Base-by-base conservation (phyloP, 2,888 invertebrate species). In the Lumbricus terrestris region DNA sequence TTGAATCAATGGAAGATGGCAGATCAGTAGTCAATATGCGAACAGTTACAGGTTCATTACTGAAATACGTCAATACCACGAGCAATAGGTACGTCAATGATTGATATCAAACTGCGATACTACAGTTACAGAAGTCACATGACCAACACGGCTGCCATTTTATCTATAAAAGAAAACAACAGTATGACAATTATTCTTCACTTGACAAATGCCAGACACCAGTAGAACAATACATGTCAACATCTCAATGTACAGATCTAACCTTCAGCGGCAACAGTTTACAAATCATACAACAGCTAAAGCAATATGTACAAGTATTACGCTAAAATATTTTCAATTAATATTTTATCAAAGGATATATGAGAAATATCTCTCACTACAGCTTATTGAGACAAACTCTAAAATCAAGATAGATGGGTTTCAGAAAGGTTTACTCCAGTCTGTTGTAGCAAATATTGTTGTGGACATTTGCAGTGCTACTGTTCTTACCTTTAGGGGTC, bases 111-210 rank as follows among this genome's bases (percentile, higher is more conserved):
- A 40, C 47, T 88, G 47, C 33, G 33, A 88, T 88, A 42, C 42
- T 89, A 47, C 88, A 89, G 42, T 35, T 40, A 42, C 88, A 88
- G 47, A 54, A 89, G 54, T 89, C 82, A 54, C 82, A 89, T 89
- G 85, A 85, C 85, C 85, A 85, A 85, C 85, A 85, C 82, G 54
- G 89, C 89, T 89, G 89, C 89, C 89, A 69, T 89, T 89, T 89
- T 69, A 69, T 89, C 42, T n/a, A 89, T 69, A 89, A 89, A 42
- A 89, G 82, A 54, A 35, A 89, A 47, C 33, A 35, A 38, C 69
- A 69, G 69, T 29, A 69, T n/a, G 69, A 69, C 69, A 69, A 69
- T 69, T 69, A 69, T 69, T 69, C 69, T 69, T 69, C 69, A 69
- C 69, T 11, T 69, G 69, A 69, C n/a, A 11, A n/a, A 8, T 69